A percentile compares a stretch with the other conserved stretches of the same genome.
Evolutionary conservation across 2,888 invertebrate species (phyloP).

Genomic region (Drosophila multiciliata): DNA sequence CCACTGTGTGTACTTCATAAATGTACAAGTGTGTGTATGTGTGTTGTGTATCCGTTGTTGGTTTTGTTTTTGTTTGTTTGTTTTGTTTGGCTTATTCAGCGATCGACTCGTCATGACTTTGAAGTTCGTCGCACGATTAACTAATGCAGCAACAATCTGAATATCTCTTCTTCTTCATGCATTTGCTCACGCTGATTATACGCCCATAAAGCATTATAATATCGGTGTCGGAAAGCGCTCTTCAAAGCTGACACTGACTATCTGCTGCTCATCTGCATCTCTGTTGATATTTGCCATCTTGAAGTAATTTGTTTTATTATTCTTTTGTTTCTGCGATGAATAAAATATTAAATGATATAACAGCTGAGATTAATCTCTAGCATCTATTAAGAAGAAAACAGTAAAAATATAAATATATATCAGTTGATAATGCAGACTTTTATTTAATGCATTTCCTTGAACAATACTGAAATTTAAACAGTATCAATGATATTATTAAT

Average conservation of each 20-base stretch:
- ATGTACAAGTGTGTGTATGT: background rate
- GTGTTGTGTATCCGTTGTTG: constrained; percentile 5
- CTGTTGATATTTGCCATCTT: constrained; percentile 27
- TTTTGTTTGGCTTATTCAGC: constrained; percentile 49
- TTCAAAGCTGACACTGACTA: constrained; percentile 21
- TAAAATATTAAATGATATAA: background rate
- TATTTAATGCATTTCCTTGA: background rate
- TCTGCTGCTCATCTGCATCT: constrained; percentile 15
- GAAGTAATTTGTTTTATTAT: constrained; percentile 6
- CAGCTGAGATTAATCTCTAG: background rate
- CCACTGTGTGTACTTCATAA: background rate
- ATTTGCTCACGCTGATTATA: constrained; percentile 46
- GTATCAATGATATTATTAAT: background rate
- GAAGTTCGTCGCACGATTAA: constrained; percentile 79
- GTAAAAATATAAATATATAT: background rate
- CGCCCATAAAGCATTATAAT: constrained; percentile 47
- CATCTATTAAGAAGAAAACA: background rate
- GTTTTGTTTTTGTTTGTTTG: constrained; percentile 22
- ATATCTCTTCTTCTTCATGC: constrained; percentile 29
- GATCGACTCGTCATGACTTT: constrained; percentile 49
- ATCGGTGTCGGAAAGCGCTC: constrained; percentile 17
- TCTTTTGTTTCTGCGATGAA: background rate
- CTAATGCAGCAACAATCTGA: constrained; percentile 66
- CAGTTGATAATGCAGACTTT: constrained; percentile 6
- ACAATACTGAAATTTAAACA: background rate